Conservation (phyloP, 2,113 vertebrate genomes). For the Seriola quinqueradiata region DNA sequence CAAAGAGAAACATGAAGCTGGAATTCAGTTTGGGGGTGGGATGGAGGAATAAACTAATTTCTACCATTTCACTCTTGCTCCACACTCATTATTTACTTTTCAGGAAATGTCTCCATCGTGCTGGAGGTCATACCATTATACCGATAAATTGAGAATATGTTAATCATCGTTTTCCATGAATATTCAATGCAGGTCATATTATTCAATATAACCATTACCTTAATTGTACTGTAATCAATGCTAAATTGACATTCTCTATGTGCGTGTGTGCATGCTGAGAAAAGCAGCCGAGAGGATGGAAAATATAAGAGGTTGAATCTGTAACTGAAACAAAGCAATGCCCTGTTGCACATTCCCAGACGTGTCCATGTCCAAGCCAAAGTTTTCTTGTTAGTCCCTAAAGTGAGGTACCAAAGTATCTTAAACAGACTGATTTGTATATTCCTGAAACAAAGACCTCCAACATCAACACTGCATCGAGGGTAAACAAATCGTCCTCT, state of each 20-base stretch:
- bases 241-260: constrained; percentile 53
- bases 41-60: constrained; percentile 27
- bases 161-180: constrained; percentile 63
- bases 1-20: neutral
- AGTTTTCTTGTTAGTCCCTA: constrained; percentile 60
- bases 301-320: constrained; percentile 41
- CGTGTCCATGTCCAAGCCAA: constrained; percentile 54
- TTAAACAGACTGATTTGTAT: constrained; percentile 83
- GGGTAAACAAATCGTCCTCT: constrained; percentile 75
- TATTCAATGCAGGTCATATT: constrained; percentile 66
- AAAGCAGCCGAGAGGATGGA: constrained; percentile 46
- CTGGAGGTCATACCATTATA: constrained; percentile 53
- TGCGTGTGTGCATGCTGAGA: constrained; percentile 17
- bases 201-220: constrained; percentile 64
- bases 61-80: constrained; percentile 31
- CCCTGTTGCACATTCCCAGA: constrained; percentile 61
- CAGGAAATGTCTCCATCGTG: constrained; percentile 51
- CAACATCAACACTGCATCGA: constrained; percentile 80
- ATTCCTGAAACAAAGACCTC: constrained; percentile 80
- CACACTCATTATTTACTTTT: constrained; percentile 58
- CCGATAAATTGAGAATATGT: constrained; percentile 61
- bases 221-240: constrained; percentile 74
- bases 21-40: neutral
- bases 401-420: constrained; percentile 69
- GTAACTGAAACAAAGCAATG: constrained; percentile 53